These are phyloP conservation scores for Argyresthia goedartella DNA, from an alignment of 2,888 invertebrate species.

Conservation along the genomic window DNA sequence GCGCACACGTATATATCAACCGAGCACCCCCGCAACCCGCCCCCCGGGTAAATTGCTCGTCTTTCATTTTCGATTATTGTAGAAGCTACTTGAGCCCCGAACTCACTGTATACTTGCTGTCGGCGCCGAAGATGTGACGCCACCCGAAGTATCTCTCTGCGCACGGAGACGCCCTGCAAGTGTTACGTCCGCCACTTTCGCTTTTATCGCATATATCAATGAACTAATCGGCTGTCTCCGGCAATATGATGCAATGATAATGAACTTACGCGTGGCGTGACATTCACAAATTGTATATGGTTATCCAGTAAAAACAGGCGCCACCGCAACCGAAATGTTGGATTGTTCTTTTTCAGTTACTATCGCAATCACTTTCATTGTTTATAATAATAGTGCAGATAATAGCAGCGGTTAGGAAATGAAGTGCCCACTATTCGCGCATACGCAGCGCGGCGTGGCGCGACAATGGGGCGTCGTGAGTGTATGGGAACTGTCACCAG, in stretches of 20 bases:
- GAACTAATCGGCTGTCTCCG: conserved; percentile 3
- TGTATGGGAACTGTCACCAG: background rate
- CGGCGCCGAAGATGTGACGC: background rate
- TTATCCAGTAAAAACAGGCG: background rate
- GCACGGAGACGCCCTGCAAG: background rate
- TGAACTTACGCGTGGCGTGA: conserved; percentile 1
- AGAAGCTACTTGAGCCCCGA: conserved; percentile 6
- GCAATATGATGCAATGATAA: background rate
- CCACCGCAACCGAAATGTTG: background rate
- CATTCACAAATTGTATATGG: background rate
- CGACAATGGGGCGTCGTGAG: background rate
- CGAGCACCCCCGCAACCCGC: background rate
- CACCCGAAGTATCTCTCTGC: background rate
- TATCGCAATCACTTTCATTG: conserved; percentile 1
- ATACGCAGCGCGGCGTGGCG: background rate
- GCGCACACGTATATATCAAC: no score
- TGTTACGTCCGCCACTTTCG: conserved; percentile 3
- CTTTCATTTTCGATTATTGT: conserved; percentile 35
- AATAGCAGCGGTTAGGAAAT: background rate
- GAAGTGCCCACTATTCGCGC: background rate
- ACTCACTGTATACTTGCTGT: no score
- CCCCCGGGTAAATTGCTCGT: conserved; percentile 16
- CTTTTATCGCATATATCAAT: conserved; percentile 5
- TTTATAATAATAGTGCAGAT: background rate
- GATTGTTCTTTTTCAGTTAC: background rate